A percentile compares a stretch with the other conserved stretches of the same genome.
Conservation (phyloP, 2,888 invertebrate genomes). For the Stenchaetothrips biformis region DNA sequence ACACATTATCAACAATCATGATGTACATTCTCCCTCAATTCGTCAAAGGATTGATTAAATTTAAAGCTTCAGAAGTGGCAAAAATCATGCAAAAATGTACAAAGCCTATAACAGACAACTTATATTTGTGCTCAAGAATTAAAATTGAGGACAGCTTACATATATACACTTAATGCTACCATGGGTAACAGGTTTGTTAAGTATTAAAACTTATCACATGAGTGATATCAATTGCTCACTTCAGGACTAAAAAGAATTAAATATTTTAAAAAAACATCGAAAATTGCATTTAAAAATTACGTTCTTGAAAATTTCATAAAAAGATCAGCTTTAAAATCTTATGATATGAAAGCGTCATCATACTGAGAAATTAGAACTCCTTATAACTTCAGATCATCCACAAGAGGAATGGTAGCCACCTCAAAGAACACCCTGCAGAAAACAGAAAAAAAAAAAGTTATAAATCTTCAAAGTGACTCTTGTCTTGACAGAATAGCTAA, state of each 20-base stretch:
- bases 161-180: background rate
- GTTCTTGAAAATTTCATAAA: background rate
- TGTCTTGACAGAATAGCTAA: background rate
- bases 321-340: background rate
- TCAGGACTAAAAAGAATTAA: background rate
- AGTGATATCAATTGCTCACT: background rate
- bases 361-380: too few species aligned
- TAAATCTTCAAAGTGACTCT: background rate
- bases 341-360: background rate
- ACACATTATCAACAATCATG: slow-evolving; percentile 14
- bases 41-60: background rate
- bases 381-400: slow-evolving; percentile 40
- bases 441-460: slow-evolving; percentile 33
- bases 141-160: background rate
- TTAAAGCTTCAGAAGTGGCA: slow-evolving; percentile 4
- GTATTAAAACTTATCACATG: background rate
- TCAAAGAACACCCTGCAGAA: slow-evolving; percentile 75
- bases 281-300: background rate
- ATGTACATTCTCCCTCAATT: background rate
- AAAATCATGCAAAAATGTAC: slow-evolving; percentile 7
- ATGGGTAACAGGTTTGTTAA: background rate
- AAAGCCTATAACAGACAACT: background rate
- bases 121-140: background rate
- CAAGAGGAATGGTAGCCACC: slow-evolving; percentile 76
- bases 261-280: background rate